These are phyloP conservation scores for Callipepla californica DNA, from an alignment of 2,113 vertebrate genomes.

Conservation along the genomic window DNA sequence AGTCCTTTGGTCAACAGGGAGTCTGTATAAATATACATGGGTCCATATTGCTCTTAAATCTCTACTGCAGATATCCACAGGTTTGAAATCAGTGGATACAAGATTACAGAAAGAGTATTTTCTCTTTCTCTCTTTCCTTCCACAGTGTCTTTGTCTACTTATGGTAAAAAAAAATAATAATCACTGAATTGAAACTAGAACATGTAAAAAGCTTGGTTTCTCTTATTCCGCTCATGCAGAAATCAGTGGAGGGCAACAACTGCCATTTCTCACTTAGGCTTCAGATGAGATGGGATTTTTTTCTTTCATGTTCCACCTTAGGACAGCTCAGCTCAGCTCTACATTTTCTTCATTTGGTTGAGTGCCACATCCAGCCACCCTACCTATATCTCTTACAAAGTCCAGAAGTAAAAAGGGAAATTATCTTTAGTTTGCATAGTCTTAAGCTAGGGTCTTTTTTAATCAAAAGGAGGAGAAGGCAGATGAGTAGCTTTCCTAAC, in stretches of 20 bases:
- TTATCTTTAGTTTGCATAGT: background rate
- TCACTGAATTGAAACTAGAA: background rate
- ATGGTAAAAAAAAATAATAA: background rate
- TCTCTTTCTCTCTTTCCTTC: background rate
- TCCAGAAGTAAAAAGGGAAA: background rate
- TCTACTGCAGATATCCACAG: background rate
- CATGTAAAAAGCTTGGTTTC: fast-evolving
- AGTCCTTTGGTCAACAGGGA: background rate
- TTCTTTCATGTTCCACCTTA: background rate
- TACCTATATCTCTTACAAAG: background rate
- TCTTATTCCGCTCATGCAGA: background rate
- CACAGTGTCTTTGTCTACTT: background rate
- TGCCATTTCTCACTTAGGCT: background rate
- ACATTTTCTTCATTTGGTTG: background rate
- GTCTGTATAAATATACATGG: background rate
- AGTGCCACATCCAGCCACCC: background rate
- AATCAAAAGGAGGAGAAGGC: background rate
- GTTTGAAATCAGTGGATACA: background rate
- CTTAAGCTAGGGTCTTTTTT: background rate
- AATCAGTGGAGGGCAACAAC: background rate
- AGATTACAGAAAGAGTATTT: background rate
- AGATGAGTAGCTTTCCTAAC: background rate
- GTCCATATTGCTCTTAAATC: background rate
- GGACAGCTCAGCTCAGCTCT: background rate
- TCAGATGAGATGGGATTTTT: background rate